Percentiles rank a stretch among this genome's conserved stretches.
Evolutionary conservation across 2,113 vertebrate species (phyloP).

Genomic region (Cardinalis cardinalis): DNA sequence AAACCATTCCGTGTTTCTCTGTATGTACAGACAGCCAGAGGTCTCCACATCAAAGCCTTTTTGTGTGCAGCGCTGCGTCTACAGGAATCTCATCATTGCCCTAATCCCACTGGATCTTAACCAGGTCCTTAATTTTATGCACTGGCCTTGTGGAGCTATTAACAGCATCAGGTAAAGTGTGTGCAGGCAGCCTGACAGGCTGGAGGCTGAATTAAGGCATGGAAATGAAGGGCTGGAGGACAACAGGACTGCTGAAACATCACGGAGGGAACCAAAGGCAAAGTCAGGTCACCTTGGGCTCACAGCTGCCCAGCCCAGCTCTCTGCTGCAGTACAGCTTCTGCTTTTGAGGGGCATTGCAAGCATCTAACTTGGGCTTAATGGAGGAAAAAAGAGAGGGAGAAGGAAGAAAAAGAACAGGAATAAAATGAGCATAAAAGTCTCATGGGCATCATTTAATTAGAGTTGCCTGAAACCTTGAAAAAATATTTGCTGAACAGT

Average conservation of each 20-base stretch:
- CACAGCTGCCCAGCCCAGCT: not conserved
- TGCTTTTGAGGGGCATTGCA: not conserved
- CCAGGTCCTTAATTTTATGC: not conserved
- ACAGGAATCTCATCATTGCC: rapidly evolving
- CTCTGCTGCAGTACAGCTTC: not conserved
- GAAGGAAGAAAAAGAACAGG: not conserved
- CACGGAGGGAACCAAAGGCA: not conserved
- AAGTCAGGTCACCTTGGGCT: not conserved
- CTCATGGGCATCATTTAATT: constrained; percentile 32
- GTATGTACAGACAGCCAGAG: not conserved
- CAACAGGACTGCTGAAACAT: not conserved
- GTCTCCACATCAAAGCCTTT: not conserved
- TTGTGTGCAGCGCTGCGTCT: not conserved
- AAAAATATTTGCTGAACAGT: constrained; percentile 60
- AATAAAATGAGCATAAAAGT: constrained; percentile 1
- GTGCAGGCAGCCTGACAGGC: not conserved
- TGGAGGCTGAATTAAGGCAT: not conserved
- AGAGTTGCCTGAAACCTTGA: constrained; percentile 44
- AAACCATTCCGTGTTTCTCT: not conserved
- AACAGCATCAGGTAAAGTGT: not conserved
- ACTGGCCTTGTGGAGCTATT: not conserved
- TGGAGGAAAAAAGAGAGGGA: not conserved
- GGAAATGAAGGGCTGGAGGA: not conserved
- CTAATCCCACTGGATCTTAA: not conserved
- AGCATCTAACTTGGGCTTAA: not conserved